These are phyloP conservation scores for Mimachlamys varia DNA, from an alignment of 2,888 invertebrate species.

Conservation along the genomic window DNA sequence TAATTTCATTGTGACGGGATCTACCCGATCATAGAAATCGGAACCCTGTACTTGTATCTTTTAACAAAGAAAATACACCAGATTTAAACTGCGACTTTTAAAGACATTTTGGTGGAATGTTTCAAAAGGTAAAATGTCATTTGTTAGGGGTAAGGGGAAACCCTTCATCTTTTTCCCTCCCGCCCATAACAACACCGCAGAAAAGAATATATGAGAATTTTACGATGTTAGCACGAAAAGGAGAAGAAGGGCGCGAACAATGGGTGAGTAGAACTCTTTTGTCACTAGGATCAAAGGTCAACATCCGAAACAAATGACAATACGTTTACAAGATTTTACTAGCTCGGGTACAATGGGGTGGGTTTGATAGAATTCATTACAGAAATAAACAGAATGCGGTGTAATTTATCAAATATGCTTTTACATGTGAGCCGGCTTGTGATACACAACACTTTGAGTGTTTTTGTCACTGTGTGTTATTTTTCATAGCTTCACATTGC, in stretches of 20 bases:
- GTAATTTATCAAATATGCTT: constrained; percentile 16
- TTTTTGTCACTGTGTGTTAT: background rate
- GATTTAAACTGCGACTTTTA: background rate
- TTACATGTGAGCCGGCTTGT: background rate
- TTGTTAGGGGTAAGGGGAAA: background rate
- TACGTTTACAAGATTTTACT: background rate
- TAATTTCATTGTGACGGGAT: background rate
- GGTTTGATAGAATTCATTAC: constrained; percentile 17
- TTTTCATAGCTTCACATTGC: background rate
- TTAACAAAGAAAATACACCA: background rate
- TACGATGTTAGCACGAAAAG: constrained; percentile 16
- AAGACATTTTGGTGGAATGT: background rate
- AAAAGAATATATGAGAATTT: constrained; percentile 20
- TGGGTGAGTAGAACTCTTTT: background rate
- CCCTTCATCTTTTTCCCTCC: background rate
- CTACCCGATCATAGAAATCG: background rate
- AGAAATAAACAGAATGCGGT: background rate
- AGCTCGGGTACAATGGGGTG: background rate
- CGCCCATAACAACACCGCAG: background rate
- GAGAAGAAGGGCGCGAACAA: background rate
- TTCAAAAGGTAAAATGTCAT: constrained; percentile 31
- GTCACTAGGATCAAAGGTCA: background rate
- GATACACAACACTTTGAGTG: background rate
- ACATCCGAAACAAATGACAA: background rate
- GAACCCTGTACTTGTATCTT: background rate